A percentile compares a stretch with the other conserved stretches of the same genome.
Evolutionary conservation across 2,113 vertebrate species (phyloP).

Genomic region (Calypte anna): DNA sequence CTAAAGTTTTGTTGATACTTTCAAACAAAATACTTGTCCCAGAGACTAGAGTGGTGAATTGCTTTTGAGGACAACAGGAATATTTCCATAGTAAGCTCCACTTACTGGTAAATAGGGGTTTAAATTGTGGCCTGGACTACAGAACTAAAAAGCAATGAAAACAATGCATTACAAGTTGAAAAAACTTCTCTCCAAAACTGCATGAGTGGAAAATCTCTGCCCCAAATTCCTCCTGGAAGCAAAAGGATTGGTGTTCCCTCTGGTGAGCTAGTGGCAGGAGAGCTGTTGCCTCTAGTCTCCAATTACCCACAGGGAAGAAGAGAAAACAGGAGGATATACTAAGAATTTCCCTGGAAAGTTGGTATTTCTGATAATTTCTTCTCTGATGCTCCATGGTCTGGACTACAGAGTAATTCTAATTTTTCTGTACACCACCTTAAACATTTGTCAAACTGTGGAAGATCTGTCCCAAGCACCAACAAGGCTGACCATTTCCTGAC

Average conservation of each 20-base stretch:
- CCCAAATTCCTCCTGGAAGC: neutral
- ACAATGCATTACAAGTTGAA: neutral
- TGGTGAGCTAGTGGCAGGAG: neutral
- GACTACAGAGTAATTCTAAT: rapidly evolving
- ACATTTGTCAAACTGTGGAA: neutral
- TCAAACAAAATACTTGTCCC: neutral
- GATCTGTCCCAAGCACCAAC: neutral
- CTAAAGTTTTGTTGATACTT: neutral
- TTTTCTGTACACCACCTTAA: neutral
- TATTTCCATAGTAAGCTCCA: neutral
- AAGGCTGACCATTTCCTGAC: neutral
- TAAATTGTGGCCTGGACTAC: neutral
- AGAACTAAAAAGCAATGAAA: neutral
- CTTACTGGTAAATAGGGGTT: neutral
- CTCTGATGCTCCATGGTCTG: neutral
- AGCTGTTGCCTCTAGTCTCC: rapidly evolving
- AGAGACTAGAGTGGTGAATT: neutral
- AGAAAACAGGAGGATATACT: neutral
- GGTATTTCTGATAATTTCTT: neutral
- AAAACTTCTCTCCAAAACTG: neutral
- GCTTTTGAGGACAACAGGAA: neutral
- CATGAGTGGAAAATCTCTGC: neutral
- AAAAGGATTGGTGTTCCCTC: neutral
- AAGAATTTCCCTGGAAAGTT: neutral
- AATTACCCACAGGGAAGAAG: neutral